phyloP scores from a whole-genome alignment of 2,113 vertebrate genomes.

The Corydoras maculifer region DNA sequence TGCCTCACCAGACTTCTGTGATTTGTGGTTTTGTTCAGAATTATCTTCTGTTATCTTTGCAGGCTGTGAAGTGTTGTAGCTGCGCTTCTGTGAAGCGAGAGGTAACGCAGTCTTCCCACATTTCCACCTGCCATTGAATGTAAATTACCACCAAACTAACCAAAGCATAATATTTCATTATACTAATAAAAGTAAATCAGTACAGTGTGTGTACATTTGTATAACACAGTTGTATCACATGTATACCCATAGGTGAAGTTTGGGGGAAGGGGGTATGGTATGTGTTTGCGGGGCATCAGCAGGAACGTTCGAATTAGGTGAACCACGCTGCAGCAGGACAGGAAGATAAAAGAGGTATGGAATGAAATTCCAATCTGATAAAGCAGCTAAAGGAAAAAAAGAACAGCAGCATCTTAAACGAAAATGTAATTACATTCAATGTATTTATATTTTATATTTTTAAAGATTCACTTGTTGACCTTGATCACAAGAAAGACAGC shows the following conservation, averaged over 20 bases:
- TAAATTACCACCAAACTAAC: neutral
- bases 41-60: slow-evolving; percentile 9
- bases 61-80: neutral
- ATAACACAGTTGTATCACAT: neutral
- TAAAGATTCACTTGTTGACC: slow-evolving; percentile 54
- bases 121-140: slow-evolving; percentile 45
- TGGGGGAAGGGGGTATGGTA: slow-evolving; percentile 77
- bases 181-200: neutral
- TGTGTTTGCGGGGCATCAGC: slow-evolving; percentile 71
- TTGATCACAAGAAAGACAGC: slow-evolving; percentile 83
- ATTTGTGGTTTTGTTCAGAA: neutral
- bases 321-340: slow-evolving; percentile 69
- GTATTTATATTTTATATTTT: neutral
- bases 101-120: slow-evolving; percentile 44
- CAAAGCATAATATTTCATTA: no score
- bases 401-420: neutral
- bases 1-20: slow-evolving; percentile 46
- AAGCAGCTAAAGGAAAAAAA: slow-evolving; percentile 65
- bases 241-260: slow-evolving; percentile 78
- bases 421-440: neutral
- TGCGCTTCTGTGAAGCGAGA: slow-evolving; percentile 2
- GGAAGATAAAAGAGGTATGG: slow-evolving; percentile 71
- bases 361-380: slow-evolving; percentile 68
- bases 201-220: no score
- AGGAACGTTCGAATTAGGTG: slow-evolving; percentile 80